Evolutionary conservation across 2,888 invertebrate species (phyloP).

Genomic region (Euclidia mi): DNA sequence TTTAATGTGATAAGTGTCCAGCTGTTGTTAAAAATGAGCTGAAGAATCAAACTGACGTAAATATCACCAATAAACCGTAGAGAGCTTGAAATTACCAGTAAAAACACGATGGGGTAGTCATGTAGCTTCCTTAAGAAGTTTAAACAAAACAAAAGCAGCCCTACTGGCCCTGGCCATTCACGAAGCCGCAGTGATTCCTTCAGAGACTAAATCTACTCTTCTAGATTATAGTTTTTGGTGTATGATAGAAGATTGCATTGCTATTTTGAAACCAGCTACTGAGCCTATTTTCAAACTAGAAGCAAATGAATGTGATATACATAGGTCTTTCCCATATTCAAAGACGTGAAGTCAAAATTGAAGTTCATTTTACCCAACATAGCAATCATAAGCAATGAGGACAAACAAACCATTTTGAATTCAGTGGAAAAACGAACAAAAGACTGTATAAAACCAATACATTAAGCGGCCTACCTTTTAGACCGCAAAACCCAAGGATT

Average conservation of each 20-base stretch:
- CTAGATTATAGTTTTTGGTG: slow-evolving; percentile 21
- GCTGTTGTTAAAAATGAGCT: no score
- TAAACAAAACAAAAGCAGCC: slow-evolving; percentile 15
- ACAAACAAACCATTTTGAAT: slow-evolving; percentile 15
- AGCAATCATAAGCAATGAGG: slow-evolving; percentile 9
- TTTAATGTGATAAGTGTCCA: no score
- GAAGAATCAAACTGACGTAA: no score
- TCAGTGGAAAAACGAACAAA: slow-evolving; percentile 12
- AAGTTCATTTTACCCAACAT: slow-evolving; percentile 11
- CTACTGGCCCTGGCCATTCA: slow-evolving; percentile 15
- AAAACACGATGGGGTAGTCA: no score
- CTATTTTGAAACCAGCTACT: slow-evolving; percentile 20
- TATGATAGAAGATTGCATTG: slow-evolving; percentile 9
- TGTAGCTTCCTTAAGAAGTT: slow-evolving; percentile 10
- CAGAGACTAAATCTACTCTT: slow-evolving; percentile 13
- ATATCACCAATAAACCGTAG: no score
- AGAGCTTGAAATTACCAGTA: no score
- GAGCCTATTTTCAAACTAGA: slow-evolving; percentile 16
- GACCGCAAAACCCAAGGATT: slow-evolving; percentile 18
- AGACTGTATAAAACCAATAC: slow-evolving; percentile 20
- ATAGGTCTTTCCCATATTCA: slow-evolving; percentile 11
- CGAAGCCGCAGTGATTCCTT: slow-evolving; percentile 12
- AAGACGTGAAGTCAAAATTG: slow-evolving; percentile 16
- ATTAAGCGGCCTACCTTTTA: slow-evolving; percentile 21
- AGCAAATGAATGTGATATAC: slow-evolving; percentile 13